These are phyloP conservation scores for Procambarus clarkii DNA, from an alignment of 1,140 invertebrate genomes.

Conservation along the genomic window DNA sequence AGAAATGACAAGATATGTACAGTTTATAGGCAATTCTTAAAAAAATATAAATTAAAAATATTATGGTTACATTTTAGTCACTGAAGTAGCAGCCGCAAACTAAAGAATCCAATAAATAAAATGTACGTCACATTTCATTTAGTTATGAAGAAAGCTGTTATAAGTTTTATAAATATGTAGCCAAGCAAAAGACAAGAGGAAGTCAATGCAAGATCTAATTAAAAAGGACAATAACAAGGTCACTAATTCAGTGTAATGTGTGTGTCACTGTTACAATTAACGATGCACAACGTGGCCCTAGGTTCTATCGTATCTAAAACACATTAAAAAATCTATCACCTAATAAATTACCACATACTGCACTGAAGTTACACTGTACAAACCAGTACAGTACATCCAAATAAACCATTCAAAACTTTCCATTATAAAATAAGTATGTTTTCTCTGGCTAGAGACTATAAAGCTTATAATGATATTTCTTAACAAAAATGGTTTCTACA, in stretches of 20 bases:
- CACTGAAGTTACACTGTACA: constrained; percentile 5
- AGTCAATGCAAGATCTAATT: background rate
- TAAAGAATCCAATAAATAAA: background rate
- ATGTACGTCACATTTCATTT: background rate
- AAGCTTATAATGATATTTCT: background rate
- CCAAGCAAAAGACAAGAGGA: background rate
- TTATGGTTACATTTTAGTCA: background rate
- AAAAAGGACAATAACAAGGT: background rate
- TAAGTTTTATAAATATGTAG: background rate
- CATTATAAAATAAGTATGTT: background rate
- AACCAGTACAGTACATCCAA: constrained; percentile 5
- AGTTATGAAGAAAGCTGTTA: background rate
- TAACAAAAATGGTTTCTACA: background rate
- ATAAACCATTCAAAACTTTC: background rate
- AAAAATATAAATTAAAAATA: background rate
- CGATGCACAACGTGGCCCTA: background rate
- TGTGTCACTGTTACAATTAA: no score
- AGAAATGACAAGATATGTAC: background rate
- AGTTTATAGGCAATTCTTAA: no score
- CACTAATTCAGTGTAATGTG: background rate
- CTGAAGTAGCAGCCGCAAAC: background rate
- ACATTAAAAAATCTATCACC: constrained; percentile 6
- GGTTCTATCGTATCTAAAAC: constrained; percentile 6
- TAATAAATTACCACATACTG: background rate
- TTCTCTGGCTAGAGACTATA: background rate